Evolutionary conservation across 2,888 invertebrate species (phyloP).

Genomic region (Odiellus spinosus): DNA sequence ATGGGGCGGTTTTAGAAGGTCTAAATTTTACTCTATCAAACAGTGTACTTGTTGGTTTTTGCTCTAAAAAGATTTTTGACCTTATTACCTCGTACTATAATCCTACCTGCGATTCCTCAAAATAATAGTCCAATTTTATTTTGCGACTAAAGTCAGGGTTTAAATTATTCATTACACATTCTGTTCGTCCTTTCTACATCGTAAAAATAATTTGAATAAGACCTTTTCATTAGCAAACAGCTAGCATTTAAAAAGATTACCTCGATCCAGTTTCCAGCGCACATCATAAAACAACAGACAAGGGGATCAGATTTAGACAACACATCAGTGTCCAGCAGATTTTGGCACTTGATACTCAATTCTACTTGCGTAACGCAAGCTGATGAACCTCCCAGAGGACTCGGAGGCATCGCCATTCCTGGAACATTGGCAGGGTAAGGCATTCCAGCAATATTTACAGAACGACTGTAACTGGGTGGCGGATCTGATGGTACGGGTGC

Average conservation of each 20-base stretch:
- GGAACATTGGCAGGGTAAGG: too few relatives aligned
- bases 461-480: too few relatives aligned
- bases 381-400: too few relatives aligned
- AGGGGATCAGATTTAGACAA: conserved; percentile 30
- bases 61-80: too few relatives aligned
- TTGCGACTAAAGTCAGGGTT: conserved; percentile 27
- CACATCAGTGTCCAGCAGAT: conserved; percentile 26
- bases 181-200: conserved; percentile 24
- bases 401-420: too few relatives aligned
- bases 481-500: too few relatives aligned
- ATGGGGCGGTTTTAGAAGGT: too few relatives aligned
- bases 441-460: too few relatives aligned
- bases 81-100: too few relatives aligned
- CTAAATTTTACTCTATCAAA: too few relatives aligned
- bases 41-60: too few relatives aligned
- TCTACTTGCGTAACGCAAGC: background rate
- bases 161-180: conserved; percentile 27
- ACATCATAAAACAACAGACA: conserved; percentile 24
- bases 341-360: conserved; percentile 23
- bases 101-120: conserved; percentile 7
- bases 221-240: background rate
- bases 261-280: conserved; percentile 21
- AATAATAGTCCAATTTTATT: conserved; percentile 4
- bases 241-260: conserved; percentile 6
- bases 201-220: too few relatives aligned